These are phyloP conservation scores for Philantomba maxwellii DNA, from an alignment of 2,113 vertebrate genomes.

Conservation along the genomic window DNA sequence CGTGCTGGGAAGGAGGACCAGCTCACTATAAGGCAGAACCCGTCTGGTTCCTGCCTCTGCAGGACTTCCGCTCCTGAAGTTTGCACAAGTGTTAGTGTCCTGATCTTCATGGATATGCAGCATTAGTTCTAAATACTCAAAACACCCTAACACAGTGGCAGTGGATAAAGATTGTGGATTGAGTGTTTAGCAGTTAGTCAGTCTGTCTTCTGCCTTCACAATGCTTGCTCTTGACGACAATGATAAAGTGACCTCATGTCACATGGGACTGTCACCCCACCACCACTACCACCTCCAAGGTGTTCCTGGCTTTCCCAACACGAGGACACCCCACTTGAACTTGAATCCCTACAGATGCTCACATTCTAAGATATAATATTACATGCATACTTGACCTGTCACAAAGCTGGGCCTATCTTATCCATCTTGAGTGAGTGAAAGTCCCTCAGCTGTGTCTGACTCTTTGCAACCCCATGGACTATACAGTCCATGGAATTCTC, in stretches of 20 bases:
- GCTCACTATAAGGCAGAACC: background rate
- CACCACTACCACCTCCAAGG: background rate
- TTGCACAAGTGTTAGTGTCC: background rate
- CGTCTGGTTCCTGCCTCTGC: background rate
- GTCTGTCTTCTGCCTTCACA: background rate
- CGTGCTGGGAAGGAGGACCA: rapidly evolving
- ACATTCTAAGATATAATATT: background rate
- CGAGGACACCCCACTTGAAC: background rate
- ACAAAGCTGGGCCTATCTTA: background rate
- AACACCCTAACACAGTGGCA: background rate
- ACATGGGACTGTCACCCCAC: background rate
- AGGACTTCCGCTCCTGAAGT: background rate
- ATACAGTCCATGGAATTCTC: background rate
- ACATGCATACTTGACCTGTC: background rate
- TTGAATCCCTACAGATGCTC: background rate
- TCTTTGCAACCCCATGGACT: background rate
- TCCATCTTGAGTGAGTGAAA: background rate
- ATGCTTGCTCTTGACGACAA: background rate
- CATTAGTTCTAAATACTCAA: background rate
- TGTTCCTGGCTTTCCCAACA: background rate
- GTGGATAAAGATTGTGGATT: background rate
- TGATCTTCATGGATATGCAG: background rate
- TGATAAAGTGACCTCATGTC: background rate
- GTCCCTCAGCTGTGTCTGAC: rapidly evolving
- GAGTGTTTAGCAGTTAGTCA: background rate